These are phyloP conservation scores for Zaprionus gabonicus DNA, from an alignment of 1,140 invertebrate species.

Conservation along the genomic window DNA sequence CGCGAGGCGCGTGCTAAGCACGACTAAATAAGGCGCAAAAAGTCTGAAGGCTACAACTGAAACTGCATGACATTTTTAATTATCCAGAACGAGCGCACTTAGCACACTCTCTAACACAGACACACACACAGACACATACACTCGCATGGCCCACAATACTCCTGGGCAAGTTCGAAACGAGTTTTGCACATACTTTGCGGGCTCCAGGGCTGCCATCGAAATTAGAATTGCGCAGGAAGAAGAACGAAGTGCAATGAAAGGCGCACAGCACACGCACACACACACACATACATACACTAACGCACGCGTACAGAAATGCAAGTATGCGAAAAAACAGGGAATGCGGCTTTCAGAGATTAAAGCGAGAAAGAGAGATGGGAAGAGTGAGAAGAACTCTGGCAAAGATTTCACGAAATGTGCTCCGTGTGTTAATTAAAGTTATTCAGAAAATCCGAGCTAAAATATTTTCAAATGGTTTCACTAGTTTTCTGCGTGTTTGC, in stretches of 20 bases:
- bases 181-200: not conserved
- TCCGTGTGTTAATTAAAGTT: not conserved
- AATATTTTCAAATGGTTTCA: constrained; percentile 3
- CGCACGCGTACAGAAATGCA: not conserved
- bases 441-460: not conserved
- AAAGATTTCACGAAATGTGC: no score
- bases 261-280: not conserved
- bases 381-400: not conserved
- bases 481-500: not conserved
- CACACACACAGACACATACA: constrained; percentile 5
- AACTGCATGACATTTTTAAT: constrained; percentile 71
- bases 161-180: not conserved
- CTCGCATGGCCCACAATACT: not conserved
- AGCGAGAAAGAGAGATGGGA: not conserved
- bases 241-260: constrained; percentile 2
- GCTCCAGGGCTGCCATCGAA: not conserved
- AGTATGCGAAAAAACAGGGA: constrained; percentile 1
- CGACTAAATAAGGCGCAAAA: constrained; percentile 55
- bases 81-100: constrained; percentile 77
- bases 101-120: constrained; percentile 40
- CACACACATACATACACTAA: not conserved
- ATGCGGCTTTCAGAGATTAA: not conserved
- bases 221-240: not conserved
- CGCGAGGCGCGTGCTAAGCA: constrained; percentile 2
- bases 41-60: constrained; percentile 15